Conservation (phyloP, 2,797 vertebrate species). For the Cyclopterus lumpus region DNA sequence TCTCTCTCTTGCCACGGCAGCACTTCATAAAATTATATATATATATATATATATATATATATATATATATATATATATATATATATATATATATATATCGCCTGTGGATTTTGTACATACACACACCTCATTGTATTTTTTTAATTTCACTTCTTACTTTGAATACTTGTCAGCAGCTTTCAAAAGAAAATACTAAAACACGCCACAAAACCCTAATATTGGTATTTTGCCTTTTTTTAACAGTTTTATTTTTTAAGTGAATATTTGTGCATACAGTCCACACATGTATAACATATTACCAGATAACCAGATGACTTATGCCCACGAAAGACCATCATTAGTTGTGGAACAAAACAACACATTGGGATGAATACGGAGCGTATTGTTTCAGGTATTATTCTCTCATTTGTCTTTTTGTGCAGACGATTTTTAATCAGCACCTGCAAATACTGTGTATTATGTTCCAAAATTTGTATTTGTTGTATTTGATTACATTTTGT, state of each 20-base stretch:
- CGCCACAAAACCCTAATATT: neutral
- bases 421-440: neutral
- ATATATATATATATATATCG: neutral
- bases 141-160: neutral
- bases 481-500: neutral
- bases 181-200: neutral
- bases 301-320: neutral
- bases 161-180: no score
- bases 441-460: neutral
- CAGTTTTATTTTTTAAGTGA: neutral
- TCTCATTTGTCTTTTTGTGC: neutral
- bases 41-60: no score
- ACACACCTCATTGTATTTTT: neutral
- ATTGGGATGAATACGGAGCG: neutral
- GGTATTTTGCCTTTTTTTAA: neutral
- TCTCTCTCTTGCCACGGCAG: neutral
- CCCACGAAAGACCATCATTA: neutral
- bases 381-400: neutral
- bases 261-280: neutral
- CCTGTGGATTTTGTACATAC: neutral
- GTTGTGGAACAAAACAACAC: neutral
- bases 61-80: no score
- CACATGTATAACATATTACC: neutral
- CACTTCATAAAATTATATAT: neutral
- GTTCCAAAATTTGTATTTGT: neutral